Evolutionary conservation across 1,140 invertebrate genomes (phyloP).

Genomic region (Drosophila ambigua): DNA sequence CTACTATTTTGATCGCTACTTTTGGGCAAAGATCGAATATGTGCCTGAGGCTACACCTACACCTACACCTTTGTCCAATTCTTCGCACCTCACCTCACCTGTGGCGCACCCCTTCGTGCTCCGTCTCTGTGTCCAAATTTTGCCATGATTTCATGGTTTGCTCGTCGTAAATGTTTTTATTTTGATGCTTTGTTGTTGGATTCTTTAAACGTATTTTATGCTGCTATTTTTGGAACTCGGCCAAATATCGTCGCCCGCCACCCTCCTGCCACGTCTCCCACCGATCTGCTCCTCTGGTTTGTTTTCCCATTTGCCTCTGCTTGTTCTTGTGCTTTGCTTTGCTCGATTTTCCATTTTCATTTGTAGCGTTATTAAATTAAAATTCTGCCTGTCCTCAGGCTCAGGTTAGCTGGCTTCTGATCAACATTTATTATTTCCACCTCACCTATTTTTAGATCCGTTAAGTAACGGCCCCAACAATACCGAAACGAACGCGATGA

Average conservation of each 20-base stretch:
- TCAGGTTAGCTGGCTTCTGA: conserved; percentile 52
- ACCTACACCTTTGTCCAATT: conserved; percentile 7
- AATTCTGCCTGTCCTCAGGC: conserved; percentile 58
- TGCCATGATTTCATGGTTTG: conserved; percentile 67
- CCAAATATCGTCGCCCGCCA: conserved; percentile 24
- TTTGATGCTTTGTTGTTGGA: conserved; percentile 43
- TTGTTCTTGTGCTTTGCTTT: conserved; percentile 12
- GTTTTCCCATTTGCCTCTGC: conserved; percentile 16
- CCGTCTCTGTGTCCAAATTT: conserved; percentile 4
- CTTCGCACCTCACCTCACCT: neutral
- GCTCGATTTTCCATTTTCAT: conserved; percentile 43
- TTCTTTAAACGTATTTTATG: conserved; percentile 52
- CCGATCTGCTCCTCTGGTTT: neutral
- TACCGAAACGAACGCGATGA: conserved; percentile 17
- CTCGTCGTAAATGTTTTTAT: conserved; percentile 68
- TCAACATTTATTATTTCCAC: conserved; percentile 60
- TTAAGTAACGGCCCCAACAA: conserved; percentile 55
- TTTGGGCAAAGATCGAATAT: neutral
- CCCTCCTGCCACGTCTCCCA: neutral
- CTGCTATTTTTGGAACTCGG: conserved; percentile 66
- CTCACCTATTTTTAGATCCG: conserved; percentile 69
- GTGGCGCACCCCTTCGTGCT: neutral
- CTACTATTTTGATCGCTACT: no score
- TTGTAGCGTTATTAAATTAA: conserved; percentile 68
- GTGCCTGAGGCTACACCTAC: conserved; percentile 26